Evolutionary conservation across 2,113 vertebrate genomes (phyloP), one percentile per base, ranked within the genome.

Genomic region (Psilopsiagon aurifrons): DNA sequence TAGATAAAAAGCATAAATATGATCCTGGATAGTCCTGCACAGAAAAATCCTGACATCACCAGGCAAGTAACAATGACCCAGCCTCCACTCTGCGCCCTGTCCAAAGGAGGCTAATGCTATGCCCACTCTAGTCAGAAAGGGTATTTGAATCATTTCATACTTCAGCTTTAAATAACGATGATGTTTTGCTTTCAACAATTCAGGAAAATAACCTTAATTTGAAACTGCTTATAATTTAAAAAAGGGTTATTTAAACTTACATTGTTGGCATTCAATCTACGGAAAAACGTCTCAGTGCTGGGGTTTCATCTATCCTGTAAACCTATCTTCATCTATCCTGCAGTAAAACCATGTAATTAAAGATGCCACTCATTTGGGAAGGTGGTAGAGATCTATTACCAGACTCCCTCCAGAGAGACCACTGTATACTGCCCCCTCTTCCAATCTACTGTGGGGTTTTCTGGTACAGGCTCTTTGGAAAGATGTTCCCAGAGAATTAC

Each of bases 401-500:
- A 55, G 39, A 67, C 39, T 88, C 27, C 43, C 24, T 80, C 54
- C 71, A 63, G 63, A 77, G 63, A 90, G 47, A 29, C 63, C 66
- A 67, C 75, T 47, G 64, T 18, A 27, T 28, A 51, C 49, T 90
- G 31, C 46, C 63, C 77, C 51, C 19, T 81, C 47, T 86, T 84
- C 84, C 90, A 88, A 63, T 23, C 31, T 81, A 33, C 88, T 74
- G 44, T 46, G 88, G 63, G 69, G 62, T 94, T 68, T 77, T 69
- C 85, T 93, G 74, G 39, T 86, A 17, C 43, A 68, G 49, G 23
- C 13, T 83, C 68, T 33, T 33, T 5, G 27, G 60, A 49, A 60
- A 95, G 81, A 92, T 83, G 44, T 84, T 95, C 74, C 41, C 47
- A 62, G 83, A 62, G 74, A 95, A 84, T 70, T 79, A 66, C 27